These are phyloP conservation scores for Spilogale gracilis DNA, from an alignment of 2,113 vertebrate genomes.

Conservation along the genomic window DNA sequence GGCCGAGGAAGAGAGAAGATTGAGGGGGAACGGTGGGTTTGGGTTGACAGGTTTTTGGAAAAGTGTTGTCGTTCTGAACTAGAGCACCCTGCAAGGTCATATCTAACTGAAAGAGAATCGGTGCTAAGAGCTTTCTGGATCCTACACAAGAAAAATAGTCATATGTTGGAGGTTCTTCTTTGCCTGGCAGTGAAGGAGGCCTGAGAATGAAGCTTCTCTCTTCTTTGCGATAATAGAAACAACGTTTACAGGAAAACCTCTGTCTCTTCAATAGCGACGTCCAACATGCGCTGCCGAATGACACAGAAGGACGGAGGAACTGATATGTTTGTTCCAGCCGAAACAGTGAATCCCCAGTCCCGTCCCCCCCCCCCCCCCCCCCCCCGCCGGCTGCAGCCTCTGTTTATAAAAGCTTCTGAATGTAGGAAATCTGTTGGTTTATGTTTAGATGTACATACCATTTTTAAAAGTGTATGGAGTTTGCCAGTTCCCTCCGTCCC, in stretches of 20 bases:
- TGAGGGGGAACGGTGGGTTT: conserved; percentile 53
- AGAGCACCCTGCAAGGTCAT: conserved; percentile 22
- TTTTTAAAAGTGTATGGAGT: conserved; percentile 68
- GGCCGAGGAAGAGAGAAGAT: conserved; percentile 70
- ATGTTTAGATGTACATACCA: conserved; percentile 83
- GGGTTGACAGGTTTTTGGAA: conserved; percentile 66
- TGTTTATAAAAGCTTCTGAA: conserved; percentile 78
- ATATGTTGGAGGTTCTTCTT: neutral
- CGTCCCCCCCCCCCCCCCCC: no score
- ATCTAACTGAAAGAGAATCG: conserved; percentile 71
- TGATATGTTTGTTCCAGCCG: conserved; percentile 64
- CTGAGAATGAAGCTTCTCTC: conserved; percentile 80
- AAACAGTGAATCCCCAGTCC: conserved; percentile 31
- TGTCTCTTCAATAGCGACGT: conserved; percentile 76
- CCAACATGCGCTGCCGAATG: conserved; percentile 68
- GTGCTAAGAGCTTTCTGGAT: conserved; percentile 83
- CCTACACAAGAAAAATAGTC: conserved; percentile 72
- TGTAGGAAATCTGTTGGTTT: conserved; percentile 79
- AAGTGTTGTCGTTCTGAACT: conserved; percentile 58
- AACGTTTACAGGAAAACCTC: conserved; percentile 79
- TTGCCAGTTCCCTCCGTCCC: conserved; percentile 60
- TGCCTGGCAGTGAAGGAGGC: conserved; percentile 67
- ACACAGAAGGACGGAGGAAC: conserved; percentile 64
- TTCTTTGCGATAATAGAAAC: conserved; percentile 71
- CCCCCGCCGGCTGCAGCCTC: conserved; percentile 37